These are phyloP conservation scores for Netelia melanura DNA, from an alignment of 2,888 invertebrate species.

Conservation along the genomic window DNA sequence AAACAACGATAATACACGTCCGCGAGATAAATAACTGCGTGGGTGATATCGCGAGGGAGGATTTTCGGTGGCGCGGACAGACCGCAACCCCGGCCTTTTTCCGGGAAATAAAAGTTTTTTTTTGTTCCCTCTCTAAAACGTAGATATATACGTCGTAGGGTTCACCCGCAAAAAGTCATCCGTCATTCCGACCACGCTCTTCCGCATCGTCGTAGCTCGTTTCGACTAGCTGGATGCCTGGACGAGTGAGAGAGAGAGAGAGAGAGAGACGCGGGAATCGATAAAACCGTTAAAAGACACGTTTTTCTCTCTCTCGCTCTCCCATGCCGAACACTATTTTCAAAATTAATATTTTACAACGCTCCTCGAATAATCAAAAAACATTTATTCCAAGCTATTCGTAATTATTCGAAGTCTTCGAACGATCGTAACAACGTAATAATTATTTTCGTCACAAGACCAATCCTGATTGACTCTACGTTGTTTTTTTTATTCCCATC, in stretches of 20 bases:
- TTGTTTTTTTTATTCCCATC: background rate
- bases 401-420: no score
- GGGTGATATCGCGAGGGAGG: constrained; percentile 72
- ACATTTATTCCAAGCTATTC: no score
- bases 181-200: constrained; percentile 73
- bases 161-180: constrained; percentile 71
- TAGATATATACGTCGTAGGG: constrained; percentile 56
- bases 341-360: no score
- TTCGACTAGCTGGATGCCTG: constrained; percentile 51
- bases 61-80: constrained; percentile 5
- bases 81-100: background rate
- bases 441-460: no score
- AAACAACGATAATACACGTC: constrained; percentile 81
- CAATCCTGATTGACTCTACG: no score
- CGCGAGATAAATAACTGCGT: constrained; percentile 78
- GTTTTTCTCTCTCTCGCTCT: no score
- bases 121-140: constrained; percentile 55
- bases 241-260: constrained; percentile 7
- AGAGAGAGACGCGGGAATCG: constrained; percentile 2
- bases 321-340: no score
- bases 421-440: no score
- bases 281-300: constrained; percentile 3
- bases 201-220: constrained; percentile 11
- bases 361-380: no score
- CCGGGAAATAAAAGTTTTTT: constrained; percentile 74